Base-by-base conservation (phyloP, 64 coral and sea anemone species). In the Stichodactyla helianthus region DNA sequence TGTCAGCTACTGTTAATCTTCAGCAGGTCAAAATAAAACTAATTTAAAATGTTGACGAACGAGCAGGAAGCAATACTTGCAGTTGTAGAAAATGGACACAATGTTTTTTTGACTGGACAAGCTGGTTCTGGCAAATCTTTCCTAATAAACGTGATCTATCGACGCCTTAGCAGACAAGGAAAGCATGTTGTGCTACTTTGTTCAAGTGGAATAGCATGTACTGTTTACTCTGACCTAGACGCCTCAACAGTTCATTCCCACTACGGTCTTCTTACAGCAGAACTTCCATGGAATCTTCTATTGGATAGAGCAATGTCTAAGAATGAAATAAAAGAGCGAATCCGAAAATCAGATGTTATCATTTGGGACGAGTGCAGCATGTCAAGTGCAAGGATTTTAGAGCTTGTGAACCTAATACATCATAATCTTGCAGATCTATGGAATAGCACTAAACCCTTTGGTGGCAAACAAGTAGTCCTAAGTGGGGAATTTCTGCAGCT, bases 341-440 rank as follows among this genome's bases (percentile, higher is more conserved):
- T 82, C 6, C 28, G 19, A 54, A 17, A 68, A 9, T 71, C 19
- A 17, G 84, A 91, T 14, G 64, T 23, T 86, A 18, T 91, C 1
- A 91, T 86, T 6, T 91, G 71, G 74, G 71, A 82, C 59, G 83
- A 91, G 67, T 28, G 86, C 1, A 86, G 83, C 27, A 91, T 91
- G 89, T 81, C 84, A 7, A 91, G 89, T 84, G 17, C 51, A n/a
- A 84, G 88, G 59, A 71, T 90, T 6, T 76, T 84, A 8, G 18
- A 86, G 50, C 50, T 86, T 8, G 71, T 71, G 0, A 88, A 88
- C 67, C 17, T 9, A 52, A 79, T 87, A 14, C 71, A 87, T 13
- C 14, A 28, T 10, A 18, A 19, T 2, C 53, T 87, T 15, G 6
- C 71, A 58, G 19, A 4, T 6, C 20, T 0, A 5, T 6, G 5